These are phyloP conservation scores for Sclerurus mexicanus DNA, from an alignment of 2,113 vertebrate species.

Conservation along the genomic window DNA sequence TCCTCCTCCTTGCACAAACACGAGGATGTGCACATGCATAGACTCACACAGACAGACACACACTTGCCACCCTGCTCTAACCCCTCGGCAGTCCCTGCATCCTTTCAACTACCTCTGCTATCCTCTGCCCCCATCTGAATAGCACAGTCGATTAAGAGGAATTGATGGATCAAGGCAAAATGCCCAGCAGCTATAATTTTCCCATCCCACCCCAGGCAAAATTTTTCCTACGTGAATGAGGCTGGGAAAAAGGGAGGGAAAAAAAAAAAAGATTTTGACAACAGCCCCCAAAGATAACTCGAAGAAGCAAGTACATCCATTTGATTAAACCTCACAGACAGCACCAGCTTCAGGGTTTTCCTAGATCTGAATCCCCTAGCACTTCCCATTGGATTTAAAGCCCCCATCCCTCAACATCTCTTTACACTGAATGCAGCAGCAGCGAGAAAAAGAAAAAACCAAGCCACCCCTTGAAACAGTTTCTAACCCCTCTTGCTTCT, in stretches of 20 bases:
- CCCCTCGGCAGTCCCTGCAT: not conserved
- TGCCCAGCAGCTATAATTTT: constrained; percentile 52
- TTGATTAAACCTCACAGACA: constrained; percentile 27
- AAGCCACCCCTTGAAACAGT: not conserved
- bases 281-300: not conserved
- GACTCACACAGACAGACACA: too few species aligned
- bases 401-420: not conserved
- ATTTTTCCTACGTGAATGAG: not conserved
- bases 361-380: not conserved
- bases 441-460: not conserved
- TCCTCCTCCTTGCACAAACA: not conserved
- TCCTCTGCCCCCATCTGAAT: constrained; percentile 39
- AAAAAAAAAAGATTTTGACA: not conserved
- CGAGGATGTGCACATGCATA: not conserved
- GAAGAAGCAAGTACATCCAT: not conserved
- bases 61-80: not conserved
- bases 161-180: constrained; percentile 60
- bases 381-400: not conserved
- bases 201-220: constrained; percentile 44
- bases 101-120: constrained; percentile 3
- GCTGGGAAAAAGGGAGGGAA: not conserved
- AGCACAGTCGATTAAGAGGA: constrained; percentile 16
- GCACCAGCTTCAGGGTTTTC: constrained; percentile 30
- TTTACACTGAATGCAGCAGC: not conserved
- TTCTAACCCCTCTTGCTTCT: not conserved